Percentiles rank a stretch among this genome's conserved stretches.
These are phyloP conservation scores for Corvus cornix DNA, from an alignment of 2,113 vertebrate species.

Conservation along the genomic window DNA sequence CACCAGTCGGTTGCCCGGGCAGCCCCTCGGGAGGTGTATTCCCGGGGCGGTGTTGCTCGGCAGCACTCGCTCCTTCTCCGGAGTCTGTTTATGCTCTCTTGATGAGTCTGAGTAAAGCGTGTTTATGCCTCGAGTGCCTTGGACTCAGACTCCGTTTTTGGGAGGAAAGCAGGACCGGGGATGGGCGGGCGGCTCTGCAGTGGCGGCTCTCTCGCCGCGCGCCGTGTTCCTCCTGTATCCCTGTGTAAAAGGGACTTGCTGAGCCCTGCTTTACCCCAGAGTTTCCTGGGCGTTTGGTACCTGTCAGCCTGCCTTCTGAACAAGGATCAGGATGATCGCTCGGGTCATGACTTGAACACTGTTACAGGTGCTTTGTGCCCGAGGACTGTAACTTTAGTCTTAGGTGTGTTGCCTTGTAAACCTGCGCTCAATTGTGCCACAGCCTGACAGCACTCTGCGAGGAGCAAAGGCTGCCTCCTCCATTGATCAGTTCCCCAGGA, in stretches of 20 bases:
- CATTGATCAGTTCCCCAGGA: not conserved
- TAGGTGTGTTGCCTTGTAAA: accelerated
- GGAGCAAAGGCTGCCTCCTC: not conserved
- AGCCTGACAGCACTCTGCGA: not conserved
- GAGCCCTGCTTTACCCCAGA: accelerated
- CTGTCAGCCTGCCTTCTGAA: not conserved
- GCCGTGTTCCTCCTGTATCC: not conserved
- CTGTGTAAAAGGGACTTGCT: not conserved
- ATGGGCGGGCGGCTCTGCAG: not conserved
- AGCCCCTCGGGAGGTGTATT: not conserved
- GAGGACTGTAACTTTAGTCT: not conserved
- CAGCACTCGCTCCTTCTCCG: accelerated
- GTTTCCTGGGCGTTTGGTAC: accelerated
- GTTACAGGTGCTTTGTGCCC: not conserved
- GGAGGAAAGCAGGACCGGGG: not conserved
- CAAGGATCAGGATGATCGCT: accelerated
- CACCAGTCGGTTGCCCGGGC: accelerated
- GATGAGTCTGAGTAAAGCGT: accelerated
- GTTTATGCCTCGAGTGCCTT: accelerated
- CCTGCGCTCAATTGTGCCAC: accelerated
- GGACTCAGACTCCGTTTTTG: accelerated
- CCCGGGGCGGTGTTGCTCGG: not conserved
- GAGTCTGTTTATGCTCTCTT: not conserved
- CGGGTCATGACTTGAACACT: not conserved
- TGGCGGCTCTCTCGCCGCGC: accelerated